Percentiles rank a stretch among this genome's conserved stretches.
Evolutionary conservation across 1,140 invertebrate species (phyloP).

Genomic region (Neodiprion virginianus): DNA sequence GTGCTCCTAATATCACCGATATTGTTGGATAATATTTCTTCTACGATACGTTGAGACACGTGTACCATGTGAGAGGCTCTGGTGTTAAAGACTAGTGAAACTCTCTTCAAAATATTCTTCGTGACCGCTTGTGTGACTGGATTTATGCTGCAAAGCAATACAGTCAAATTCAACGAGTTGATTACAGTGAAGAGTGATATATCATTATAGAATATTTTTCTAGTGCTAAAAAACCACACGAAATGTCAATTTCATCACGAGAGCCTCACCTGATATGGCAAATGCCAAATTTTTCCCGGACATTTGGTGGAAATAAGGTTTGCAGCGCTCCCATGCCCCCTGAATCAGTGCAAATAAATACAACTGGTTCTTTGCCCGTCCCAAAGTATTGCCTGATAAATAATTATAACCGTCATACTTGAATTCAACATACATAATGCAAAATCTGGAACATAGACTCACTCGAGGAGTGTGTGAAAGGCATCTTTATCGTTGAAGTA

Average conservation of each 20-base stretch:
- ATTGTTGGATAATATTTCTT: constrained; percentile 72
- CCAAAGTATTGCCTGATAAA: constrained; percentile 67
- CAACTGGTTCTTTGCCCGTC: constrained; percentile 70
- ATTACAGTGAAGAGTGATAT: too few relatives aligned
- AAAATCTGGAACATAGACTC: constrained; percentile 45
- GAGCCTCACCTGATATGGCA: constrained; percentile 66
- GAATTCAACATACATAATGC: constrained; percentile 18
- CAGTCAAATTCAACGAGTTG: background rate
- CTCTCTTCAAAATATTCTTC: constrained; percentile 71
- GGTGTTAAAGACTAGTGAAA: constrained; percentile 63
- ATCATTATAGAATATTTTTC: background rate
- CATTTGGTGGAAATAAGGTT: constrained; percentile 68
- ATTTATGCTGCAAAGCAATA: constrained; percentile 66
- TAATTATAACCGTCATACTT: constrained; percentile 27
- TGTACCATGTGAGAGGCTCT: constrained; percentile 60
- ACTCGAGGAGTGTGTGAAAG: constrained; percentile 72
- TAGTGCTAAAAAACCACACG: background rate
- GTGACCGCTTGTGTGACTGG: constrained; percentile 68
- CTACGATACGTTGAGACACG: constrained; percentile 65
- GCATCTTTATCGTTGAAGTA: constrained; percentile 67
- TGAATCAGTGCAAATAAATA: constrained; percentile 75
- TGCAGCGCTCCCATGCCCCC: constrained; percentile 65
- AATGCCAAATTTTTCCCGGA: constrained; percentile 68
- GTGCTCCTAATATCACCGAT: constrained; percentile 75
- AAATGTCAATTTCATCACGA: background rate